Evolutionary conservation across 2,113 vertebrate genomes (phyloP), one percentile per base, ranked within the genome.

Genomic region (Nycticebus coucang): DNA sequence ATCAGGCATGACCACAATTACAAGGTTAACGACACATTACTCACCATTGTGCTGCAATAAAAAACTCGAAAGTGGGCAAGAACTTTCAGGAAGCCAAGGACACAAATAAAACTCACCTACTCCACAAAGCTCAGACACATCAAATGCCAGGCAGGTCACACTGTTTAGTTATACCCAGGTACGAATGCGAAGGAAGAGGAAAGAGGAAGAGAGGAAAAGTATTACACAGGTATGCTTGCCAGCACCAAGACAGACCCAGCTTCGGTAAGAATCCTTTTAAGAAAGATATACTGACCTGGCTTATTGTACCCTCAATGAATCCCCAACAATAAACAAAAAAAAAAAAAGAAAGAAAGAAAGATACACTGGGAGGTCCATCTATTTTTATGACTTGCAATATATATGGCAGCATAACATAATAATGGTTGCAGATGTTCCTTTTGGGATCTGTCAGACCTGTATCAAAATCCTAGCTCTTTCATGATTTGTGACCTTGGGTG

Each of bases 41-140:
- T 97, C 81, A 97, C 55, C 87, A 95, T 13, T 93, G 87, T 35
- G 69, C 81, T 84, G 89, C 66, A 95, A 95, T 89, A 94, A 94
- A 35, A 80, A 92, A 96, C 94, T 88, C 60, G 72, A 69, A 94
- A 96, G 80, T 41, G 41, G 81, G 81, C 95, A 96, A 89, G 53
- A 95, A 88, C 26, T 26, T 93, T 89, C 79, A 75, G 69, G 89
- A 96, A 97, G 84, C 35, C 80, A 95, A 95, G n/a, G 84, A 90
- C 90, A 94, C 69, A 96, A 93, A 89, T 53, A 97, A 89, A 91
- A 94, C 72, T 91, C 66, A 91, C 33, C 91, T 68, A 69, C 71
- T 75, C 88, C 88, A 95, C 92, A 95, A 91, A 97, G 77, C 95
- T 96, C 86, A 93, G 94, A 94, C 66, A 88, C 1, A 78, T 71